Evolutionary conservation across 2,113 vertebrate species (phyloP).

Genomic region (Tonatia bakeri): DNA sequence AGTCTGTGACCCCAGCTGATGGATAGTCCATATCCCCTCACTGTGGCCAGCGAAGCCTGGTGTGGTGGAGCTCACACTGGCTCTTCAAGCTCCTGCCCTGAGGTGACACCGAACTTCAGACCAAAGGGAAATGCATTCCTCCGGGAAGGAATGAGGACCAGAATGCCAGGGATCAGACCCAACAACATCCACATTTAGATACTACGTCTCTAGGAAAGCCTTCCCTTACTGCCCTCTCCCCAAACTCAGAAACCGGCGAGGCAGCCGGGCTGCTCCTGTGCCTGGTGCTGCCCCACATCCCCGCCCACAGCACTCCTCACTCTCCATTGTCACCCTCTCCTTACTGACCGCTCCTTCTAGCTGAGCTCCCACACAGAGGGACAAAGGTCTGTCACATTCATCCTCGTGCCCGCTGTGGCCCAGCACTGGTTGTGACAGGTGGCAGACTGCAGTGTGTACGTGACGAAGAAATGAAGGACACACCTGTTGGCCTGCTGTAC

Average conservation of each 20-base stretch:
- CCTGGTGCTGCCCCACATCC: background rate
- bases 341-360: background rate
- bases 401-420: background rate
- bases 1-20: background rate
- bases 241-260: background rate
- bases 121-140: background rate
- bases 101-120: background rate
- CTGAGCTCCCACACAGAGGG: background rate
- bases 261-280: background rate
- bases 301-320: background rate
- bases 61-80: background rate
- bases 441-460: background rate
- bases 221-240: background rate
- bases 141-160: background rate
- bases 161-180: background rate
- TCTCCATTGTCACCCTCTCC: background rate
- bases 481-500: too few relatives aligned
- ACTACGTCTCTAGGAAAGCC: background rate
- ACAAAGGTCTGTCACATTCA: background rate
- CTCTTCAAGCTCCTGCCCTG: background rate
- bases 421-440: background rate
- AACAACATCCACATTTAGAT: background rate
- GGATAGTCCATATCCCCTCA: background rate
- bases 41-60: background rate
- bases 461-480: background rate